Conservation (phyloP, 2,113 vertebrate genomes). For the Dromas ardeola region DNA sequence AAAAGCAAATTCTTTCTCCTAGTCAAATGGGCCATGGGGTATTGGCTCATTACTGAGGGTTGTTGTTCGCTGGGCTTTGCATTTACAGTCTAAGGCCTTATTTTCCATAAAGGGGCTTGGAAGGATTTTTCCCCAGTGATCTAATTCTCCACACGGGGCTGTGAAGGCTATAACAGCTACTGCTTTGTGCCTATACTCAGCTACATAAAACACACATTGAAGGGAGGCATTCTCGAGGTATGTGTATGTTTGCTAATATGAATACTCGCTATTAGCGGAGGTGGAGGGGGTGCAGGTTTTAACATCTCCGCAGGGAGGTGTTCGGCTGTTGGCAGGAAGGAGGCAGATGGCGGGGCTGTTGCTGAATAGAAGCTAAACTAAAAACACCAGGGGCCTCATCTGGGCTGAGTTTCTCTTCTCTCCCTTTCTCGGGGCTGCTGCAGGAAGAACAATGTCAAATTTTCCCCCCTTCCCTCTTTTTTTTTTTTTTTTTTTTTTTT, state of each 20-base stretch:
- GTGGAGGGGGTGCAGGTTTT: conserved; percentile 67
- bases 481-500: conserved; percentile 24
- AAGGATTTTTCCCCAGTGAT: conserved; percentile 75
- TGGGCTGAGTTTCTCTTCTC: conserved; percentile 52
- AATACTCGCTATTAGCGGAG: conserved; percentile 70
- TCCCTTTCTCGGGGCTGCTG: conserved; percentile 47
- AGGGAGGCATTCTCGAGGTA: conserved; percentile 71
- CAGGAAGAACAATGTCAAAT: conserved; percentile 68
- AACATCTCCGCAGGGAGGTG: conserved; percentile 75
- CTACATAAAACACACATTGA: conserved; percentile 76
- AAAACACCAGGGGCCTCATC: conserved; percentile 73
- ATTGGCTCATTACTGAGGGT: conserved; percentile 72
- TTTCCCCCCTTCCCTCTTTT: background rate
- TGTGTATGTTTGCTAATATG: conserved; percentile 77
- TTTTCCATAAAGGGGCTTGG: conserved; percentile 77
- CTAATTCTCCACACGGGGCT: conserved; percentile 76
- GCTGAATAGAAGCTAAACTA: conserved; percentile 71
- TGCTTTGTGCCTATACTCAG: conserved; percentile 72
- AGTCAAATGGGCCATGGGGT: conserved; percentile 65
- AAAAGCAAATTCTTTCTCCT: conserved; percentile 66
- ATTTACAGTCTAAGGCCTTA: conserved; percentile 69
- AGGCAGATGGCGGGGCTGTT: conserved; percentile 72
- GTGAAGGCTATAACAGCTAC: conserved; percentile 73
- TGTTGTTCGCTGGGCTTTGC: conserved; percentile 65
- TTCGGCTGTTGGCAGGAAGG: conserved; percentile 67